Evolutionary conservation across 2,888 invertebrate genomes (phyloP).

Genomic region (Ichneumon xanthorius): DNA sequence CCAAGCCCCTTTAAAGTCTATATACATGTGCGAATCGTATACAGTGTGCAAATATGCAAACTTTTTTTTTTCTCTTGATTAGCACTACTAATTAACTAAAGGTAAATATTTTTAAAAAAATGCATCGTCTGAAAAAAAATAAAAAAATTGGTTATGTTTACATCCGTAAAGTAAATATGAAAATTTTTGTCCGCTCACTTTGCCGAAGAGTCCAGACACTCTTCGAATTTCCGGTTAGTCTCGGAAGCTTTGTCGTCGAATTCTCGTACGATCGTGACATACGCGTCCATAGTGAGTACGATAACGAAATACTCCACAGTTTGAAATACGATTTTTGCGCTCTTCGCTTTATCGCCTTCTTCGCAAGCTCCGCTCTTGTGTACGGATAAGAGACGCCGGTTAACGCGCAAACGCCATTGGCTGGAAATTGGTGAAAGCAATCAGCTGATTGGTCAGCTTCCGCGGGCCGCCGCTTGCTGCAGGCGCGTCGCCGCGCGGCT

Average conservation of each 20-base stretch:
- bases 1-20: too few species aligned
- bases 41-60: too few species aligned
- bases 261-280: constrained; percentile 52
- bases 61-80: too few species aligned
- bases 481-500: not conserved
- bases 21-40: too few species aligned
- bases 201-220: constrained; percentile 42
- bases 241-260: constrained; percentile 38
- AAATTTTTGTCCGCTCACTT: constrained; percentile 12
- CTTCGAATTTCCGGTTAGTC: constrained; percentile 31
- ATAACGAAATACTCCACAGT: constrained; percentile 14
- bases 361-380: too few species aligned
- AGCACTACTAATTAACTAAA: too few species aligned
- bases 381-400: too few species aligned
- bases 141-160: not conserved
- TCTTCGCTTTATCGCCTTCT: not conserved
- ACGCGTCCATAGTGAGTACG: constrained; percentile 41
- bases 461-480: not conserved
- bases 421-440: not conserved
- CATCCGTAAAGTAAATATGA: not conserved
- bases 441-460: not conserved
- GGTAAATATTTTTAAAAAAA: too few species aligned
- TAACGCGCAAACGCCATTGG: too few species aligned
- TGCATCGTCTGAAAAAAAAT: not conserved
- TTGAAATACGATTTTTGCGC: not conserved